phyloP scores from a whole-genome alignment of 2,888 invertebrate species.

The Clostera curtula region DNA sequence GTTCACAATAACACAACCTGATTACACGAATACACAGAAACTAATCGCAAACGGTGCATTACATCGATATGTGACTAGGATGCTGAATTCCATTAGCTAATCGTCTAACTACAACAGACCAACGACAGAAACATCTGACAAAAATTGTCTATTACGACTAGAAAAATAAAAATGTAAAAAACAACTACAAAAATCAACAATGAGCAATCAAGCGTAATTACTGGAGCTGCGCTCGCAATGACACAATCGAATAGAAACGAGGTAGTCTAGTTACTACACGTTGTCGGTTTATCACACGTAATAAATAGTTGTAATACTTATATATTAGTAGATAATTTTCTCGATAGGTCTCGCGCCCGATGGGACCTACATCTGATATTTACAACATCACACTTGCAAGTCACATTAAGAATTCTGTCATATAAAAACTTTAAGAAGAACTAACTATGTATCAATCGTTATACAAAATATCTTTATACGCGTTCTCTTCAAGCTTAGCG shows the following conservation, averaged over 20 bases:
- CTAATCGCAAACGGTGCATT: slow-evolving; percentile 23
- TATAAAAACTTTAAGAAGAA: slow-evolving; percentile 67
- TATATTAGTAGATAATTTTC: slow-evolving; percentile 30
- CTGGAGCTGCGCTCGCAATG: slow-evolving; percentile 62
- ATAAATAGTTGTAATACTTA: slow-evolving; percentile 32
- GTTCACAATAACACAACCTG: slow-evolving; percentile 22
- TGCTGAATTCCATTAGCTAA: slow-evolving; percentile 38
- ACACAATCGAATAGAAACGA: slow-evolving; percentile 52
- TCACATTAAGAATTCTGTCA: slow-evolving; percentile 66
- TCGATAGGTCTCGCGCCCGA: slow-evolving; percentile 33
- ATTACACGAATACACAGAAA: slow-evolving; percentile 30
- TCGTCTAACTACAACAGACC: slow-evolving; percentile 31
- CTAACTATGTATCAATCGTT: slow-evolving; percentile 62
- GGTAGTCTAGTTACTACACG: slow-evolving; percentile 72
- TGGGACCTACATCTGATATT: slow-evolving; percentile 36
- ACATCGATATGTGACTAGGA: slow-evolving; percentile 58
- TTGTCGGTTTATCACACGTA: slow-evolving; percentile 58
- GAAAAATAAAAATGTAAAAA: slow-evolving; percentile 40
- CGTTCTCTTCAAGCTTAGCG: slow-evolving; percentile 56
- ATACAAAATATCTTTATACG: slow-evolving; percentile 70
- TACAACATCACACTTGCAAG: slow-evolving; percentile 72
- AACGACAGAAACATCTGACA: slow-evolving; percentile 28
- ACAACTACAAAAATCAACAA: slow-evolving; percentile 43
- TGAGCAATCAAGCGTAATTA: slow-evolving; percentile 60
- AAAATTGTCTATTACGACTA: slow-evolving; percentile 53